A percentile compares a stretch with the other conserved stretches of the same genome.
phyloP scores from a whole-genome alignment of 2,113 vertebrate species.

The Rutilus rutilus region DNA sequence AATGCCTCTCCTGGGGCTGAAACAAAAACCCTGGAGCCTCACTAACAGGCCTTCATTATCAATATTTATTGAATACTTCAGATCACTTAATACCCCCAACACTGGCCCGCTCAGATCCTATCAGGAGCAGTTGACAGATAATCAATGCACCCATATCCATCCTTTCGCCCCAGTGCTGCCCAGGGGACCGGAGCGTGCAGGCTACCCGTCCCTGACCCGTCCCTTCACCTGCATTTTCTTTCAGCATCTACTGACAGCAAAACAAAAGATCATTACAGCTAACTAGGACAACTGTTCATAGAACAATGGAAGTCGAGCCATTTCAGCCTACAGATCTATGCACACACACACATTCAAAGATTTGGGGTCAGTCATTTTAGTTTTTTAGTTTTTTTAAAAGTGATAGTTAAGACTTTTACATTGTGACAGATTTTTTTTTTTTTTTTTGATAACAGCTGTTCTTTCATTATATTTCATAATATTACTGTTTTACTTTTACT shows the following conservation, averaged over 20 bases:
- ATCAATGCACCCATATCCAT: slow-evolving; percentile 53
- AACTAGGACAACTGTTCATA: background rate
- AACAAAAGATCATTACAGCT: slow-evolving; percentile 18
- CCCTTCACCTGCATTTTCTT: background rate
- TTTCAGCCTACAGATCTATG: background rate
- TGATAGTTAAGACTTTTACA: too few species aligned
- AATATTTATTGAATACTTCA: slow-evolving; percentile 57
- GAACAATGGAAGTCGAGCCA: background rate
- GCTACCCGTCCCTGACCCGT: background rate
- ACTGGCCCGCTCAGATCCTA: slow-evolving; percentile 48
- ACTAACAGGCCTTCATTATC: slow-evolving; percentile 46
- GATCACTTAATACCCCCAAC: slow-evolving; percentile 56
- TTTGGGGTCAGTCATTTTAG: too few species aligned
- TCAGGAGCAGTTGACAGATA: slow-evolving; percentile 54
- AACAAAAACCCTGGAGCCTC: slow-evolving; percentile 14
- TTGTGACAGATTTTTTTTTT: too few species aligned
- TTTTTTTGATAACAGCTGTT: too few species aligned
- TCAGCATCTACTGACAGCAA: slow-evolving; percentile 9
- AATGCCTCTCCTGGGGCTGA: slow-evolving; percentile 2
- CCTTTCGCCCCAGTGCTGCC: slow-evolving; percentile 42
- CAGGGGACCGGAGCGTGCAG: slow-evolving; percentile 20
- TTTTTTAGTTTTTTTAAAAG: too few species aligned
- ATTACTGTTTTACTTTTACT: too few species aligned
- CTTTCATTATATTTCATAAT: too few species aligned
- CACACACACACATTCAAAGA: too few species aligned